These are phyloP conservation scores for Poecilia latipinna DNA, from an alignment of 2,113 vertebrate species.

Conservation along the genomic window DNA sequence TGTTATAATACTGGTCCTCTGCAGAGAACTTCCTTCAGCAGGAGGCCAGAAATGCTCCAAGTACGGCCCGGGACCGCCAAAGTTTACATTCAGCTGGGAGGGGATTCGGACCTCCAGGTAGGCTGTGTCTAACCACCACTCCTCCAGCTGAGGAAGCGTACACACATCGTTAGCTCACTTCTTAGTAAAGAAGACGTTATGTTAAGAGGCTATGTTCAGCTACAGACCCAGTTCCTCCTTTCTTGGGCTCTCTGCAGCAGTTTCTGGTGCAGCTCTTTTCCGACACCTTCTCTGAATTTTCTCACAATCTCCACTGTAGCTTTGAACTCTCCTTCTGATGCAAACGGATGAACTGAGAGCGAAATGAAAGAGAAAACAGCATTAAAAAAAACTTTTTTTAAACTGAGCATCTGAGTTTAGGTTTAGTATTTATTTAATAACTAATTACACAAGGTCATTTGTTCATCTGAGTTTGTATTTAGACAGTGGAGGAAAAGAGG, in stretches of 20 bases:
- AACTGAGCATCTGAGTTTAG: too few species aligned
- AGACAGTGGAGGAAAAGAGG: too few species aligned
- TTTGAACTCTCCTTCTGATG: conserved; percentile 85
- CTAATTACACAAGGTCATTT: too few species aligned
- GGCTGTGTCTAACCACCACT: conserved; percentile 93
- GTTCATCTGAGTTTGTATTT: too few species aligned
- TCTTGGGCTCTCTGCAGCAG: conserved; percentile 88
- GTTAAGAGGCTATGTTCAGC: background rate
- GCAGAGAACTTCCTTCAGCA: conserved; percentile 85
- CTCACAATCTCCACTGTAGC: conserved; percentile 84
- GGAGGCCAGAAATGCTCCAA: conserved; percentile 92
- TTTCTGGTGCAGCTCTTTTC: conserved; percentile 88
- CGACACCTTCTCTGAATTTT: conserved; percentile 87
- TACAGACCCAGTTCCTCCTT: conserved; percentile 91
- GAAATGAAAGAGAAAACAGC: conserved; percentile 20
- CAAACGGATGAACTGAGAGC: conserved; percentile 88
- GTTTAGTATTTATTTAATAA: too few species aligned
- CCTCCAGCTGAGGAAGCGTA: conserved; percentile 85
- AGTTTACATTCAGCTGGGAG: conserved; percentile 91
- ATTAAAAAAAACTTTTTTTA: background rate
- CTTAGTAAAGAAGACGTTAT: background rate
- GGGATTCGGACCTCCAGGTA: conserved; percentile 91
- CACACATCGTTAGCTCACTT: background rate
- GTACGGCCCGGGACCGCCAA: conserved; percentile 85
- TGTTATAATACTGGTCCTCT: conserved; percentile 83